These are phyloP conservation scores for Zosterops hypoxanthus DNA, from an alignment of 2,113 vertebrate genomes.

Conservation along the genomic window DNA sequence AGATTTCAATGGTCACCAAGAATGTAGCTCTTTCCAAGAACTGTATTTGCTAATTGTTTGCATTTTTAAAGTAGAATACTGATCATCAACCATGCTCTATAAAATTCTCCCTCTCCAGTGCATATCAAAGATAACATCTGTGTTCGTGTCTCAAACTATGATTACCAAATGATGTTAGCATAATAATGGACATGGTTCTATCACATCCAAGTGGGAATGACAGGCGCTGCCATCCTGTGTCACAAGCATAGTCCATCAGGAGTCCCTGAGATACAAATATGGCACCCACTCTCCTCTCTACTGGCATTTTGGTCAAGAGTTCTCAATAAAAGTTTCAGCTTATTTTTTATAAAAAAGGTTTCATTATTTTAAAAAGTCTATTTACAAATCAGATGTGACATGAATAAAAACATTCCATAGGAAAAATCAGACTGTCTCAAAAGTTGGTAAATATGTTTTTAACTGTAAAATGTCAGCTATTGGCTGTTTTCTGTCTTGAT, in stretches of 20 bases:
- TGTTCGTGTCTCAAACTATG: neutral
- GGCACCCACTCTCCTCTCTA: slow-evolving; percentile 56
- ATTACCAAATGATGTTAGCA: neutral
- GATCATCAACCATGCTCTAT: neutral
- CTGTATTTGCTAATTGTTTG: neutral
- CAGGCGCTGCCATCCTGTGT: slow-evolving; percentile 6
- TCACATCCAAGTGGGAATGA: slow-evolving; percentile 4
- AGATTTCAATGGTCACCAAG: neutral
- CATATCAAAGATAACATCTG: neutral
- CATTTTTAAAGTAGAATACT: neutral
- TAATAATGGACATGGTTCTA: neutral
- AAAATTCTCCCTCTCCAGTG: neutral
- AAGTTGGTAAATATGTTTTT: slow-evolving; percentile 85
- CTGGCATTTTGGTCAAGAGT: slow-evolving; percentile 50
- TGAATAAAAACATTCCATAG: neutral
- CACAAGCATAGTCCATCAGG: slow-evolving; percentile 20
- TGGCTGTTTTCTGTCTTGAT: slow-evolving; percentile 84
- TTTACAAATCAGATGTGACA: slow-evolving; percentile 32
- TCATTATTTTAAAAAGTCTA: slow-evolving; percentile 26
- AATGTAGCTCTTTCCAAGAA: neutral
- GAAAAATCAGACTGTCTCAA: slow-evolving; percentile 59
- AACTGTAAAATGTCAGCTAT: slow-evolving; percentile 87
- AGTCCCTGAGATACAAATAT: slow-evolving; percentile 71
- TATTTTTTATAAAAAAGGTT: neutral
- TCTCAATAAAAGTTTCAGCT: slow-evolving; percentile 44